Percentiles rank a stretch among this genome's conserved stretches.
Conservation (phyloP, 2,888 invertebrate species). For the Scaptomyza tumidula region DNA sequence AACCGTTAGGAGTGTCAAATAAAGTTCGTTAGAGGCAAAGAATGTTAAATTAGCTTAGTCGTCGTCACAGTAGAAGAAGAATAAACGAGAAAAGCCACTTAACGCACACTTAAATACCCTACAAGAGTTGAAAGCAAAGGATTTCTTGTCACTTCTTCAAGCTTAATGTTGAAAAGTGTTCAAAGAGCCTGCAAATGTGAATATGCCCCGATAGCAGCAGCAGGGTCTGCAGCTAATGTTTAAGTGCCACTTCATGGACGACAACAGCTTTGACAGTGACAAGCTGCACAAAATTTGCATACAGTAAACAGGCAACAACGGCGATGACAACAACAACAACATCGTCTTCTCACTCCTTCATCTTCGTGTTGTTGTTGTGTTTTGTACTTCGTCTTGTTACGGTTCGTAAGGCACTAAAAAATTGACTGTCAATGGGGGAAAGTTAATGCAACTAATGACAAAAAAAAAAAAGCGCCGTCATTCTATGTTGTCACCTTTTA, state of each 20-base stretch:
- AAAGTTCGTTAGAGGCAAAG: slow-evolving; percentile 17
- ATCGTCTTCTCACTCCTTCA: slow-evolving; percentile 3
- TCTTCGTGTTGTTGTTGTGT: neutral
- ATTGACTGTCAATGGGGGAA: slow-evolving; percentile 73
- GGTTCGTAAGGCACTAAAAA: slow-evolving; percentile 42
- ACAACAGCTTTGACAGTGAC: slow-evolving; percentile 57
- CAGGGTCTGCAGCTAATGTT: slow-evolving; percentile 6
- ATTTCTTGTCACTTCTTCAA: no score
- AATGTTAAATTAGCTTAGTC: slow-evolving; percentile 17
- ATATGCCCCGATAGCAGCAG: slow-evolving; percentile 21
- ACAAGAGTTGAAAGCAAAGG: neutral
- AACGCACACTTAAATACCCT: slow-evolving; percentile 7
- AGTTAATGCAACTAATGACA: slow-evolving; percentile 78
- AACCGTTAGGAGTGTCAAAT: slow-evolving; percentile 25
- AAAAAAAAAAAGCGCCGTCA: slow-evolving; percentile 64
- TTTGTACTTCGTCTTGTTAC: neutral
- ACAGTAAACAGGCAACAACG: slow-evolving; percentile 55
- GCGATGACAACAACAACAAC: slow-evolving; percentile 19
- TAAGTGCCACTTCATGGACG: slow-evolving; percentile 32
- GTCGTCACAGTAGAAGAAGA: no score
- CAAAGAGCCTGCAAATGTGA: slow-evolving; percentile 20
- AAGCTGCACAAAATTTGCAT: slow-evolving; percentile 63
- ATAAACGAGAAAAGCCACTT: no score
- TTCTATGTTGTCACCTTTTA: slow-evolving; percentile 40
- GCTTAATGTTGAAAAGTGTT: no score